phyloP scores from a whole-genome alignment of 2,113 vertebrate species.

The Rousettus leschenaultii region DNA sequence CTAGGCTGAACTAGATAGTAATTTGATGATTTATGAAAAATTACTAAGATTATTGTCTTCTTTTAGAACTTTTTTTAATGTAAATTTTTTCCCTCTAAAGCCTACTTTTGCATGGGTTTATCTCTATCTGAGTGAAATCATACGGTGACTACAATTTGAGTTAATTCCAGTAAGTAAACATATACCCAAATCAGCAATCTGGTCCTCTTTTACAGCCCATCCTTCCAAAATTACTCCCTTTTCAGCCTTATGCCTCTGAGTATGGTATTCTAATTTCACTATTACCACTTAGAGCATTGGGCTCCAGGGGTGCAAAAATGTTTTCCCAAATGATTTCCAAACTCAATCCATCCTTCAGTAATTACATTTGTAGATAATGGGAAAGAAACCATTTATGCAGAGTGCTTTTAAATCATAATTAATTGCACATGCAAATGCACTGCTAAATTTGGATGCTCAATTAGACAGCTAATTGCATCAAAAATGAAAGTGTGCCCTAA shows the following conservation, averaged over 20 bases:
- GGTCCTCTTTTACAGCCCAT: neutral
- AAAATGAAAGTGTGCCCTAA: conserved; percentile 71
- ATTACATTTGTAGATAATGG: conserved; percentile 75
- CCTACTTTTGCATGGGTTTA: neutral
- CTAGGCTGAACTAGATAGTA: neutral
- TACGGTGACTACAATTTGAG: conserved; percentile 14
- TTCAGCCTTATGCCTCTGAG: neutral
- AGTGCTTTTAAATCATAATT: conserved; percentile 77
- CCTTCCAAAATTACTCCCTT: neutral
- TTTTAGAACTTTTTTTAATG: neutral
- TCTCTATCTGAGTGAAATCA: conserved; percentile 7
- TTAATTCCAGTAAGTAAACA: neutral
- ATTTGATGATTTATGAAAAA: neutral
- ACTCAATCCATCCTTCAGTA: conserved; percentile 66
- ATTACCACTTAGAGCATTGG: neutral
- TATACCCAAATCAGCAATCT: neutral
- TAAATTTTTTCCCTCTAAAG: neutral
- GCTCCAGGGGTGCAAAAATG: neutral
- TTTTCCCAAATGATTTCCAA: conserved; percentile 62
- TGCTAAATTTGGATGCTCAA: conserved; percentile 77
- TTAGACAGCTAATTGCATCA: conserved; percentile 74
- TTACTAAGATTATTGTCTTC: neutral
- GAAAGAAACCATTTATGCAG: conserved; percentile 68
- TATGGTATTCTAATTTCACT: neutral
- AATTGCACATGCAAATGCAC: conserved; percentile 77